Base-by-base conservation (phyloP, 2,797 vertebrate species). In the Anabas testudineus region DNA sequence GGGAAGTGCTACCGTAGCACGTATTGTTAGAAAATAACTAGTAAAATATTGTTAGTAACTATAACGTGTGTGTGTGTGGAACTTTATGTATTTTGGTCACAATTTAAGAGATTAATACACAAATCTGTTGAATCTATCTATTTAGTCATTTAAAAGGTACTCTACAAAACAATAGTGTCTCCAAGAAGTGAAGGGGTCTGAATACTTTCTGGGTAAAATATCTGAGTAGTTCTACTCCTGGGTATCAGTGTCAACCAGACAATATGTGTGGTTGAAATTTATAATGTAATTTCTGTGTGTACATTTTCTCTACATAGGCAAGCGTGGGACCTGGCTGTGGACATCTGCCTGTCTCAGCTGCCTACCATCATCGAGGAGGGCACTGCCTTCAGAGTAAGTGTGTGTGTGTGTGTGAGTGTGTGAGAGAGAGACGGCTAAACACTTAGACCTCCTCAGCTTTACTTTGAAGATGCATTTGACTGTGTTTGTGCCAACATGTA, bases 311-410 rank as follows among this genome's bases (percentile, higher is more conserved):
- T 77, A 76, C 76, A 18, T 87, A 99, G 98, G 98, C 97, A 99
- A 86, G 98, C 98, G 0, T 99, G 97, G 97, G 97, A 99, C 91
- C 95, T 99, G 0, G 98, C 98, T 0, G 97, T 99, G 76, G 98
- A 99, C 91, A 99, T 99, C 66, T 99, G 98, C 83, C 96, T 99
- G 67, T 99, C 98, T 68, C 98, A 99, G 83, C 92, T 99, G 64
- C 98, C 98, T 3, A 99, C 97, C 26, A 99, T 99, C 86, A 99
- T 99, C 1, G 97, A 99, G 86, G 98, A 99, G 65, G 97, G 97
- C 82, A 99, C 97, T 0, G 96, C 96, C 18, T 99, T 99, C 84
- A 95, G 97, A 93, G 98, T 99, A 87, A 96, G 96, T 83, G 24
- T 74, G 55, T 58, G 72, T 60, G 21, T 67, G 12, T 49, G 24